Base-by-base conservation (phyloP, 1,140 invertebrate genomes). In the Olivierus martensii region DNA sequence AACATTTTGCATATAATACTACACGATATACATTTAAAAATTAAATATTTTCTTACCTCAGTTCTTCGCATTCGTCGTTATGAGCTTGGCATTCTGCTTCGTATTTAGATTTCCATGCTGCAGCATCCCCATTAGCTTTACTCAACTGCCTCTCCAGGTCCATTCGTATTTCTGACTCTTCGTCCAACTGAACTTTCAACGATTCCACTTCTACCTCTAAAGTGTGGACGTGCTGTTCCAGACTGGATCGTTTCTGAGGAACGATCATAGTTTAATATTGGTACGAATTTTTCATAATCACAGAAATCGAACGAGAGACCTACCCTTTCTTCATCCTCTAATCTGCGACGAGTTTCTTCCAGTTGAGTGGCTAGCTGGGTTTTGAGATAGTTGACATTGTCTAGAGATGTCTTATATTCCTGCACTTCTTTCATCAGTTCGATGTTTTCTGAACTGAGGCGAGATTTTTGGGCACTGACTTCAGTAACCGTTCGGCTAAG, bases 121-220 rank as follows among this genome's bases (percentile, higher is more conserved):
- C 75, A 52, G 82, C 80, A 66, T 95, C 90, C 57, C 86, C 87
- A 68, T 84, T 92, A 64, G 85, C 79, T 69, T 91, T 91, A 61
- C 89, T 84, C 65, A 95, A 73, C 74, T 95, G 91, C 63, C 91
- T 79, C 75, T 96, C 91, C 60, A 94, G 77, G 69, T 96, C 91
- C 66, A 95, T 74, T 65, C 91, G 84, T 57, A 88, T 88, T 69
- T 94, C 89, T 46, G 88, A 87, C 74, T 96, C 91, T 73, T 95
- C 91, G 70, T 95, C 91, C 60, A 94, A 74, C 73, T 94, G 89
- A 46, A 88, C 83, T 62, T 90, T 84, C 50, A 90, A 78, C 28
- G 87, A 88, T 68, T 94, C 90, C 66, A 95, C 75, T 72, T 95
- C 91, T 59, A 85, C 77, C 70, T 94, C 89, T 63, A 95, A 79